phyloP scores from a whole-genome alignment of 2,888 invertebrate genomes.

The Agrochola circellaris region DNA sequence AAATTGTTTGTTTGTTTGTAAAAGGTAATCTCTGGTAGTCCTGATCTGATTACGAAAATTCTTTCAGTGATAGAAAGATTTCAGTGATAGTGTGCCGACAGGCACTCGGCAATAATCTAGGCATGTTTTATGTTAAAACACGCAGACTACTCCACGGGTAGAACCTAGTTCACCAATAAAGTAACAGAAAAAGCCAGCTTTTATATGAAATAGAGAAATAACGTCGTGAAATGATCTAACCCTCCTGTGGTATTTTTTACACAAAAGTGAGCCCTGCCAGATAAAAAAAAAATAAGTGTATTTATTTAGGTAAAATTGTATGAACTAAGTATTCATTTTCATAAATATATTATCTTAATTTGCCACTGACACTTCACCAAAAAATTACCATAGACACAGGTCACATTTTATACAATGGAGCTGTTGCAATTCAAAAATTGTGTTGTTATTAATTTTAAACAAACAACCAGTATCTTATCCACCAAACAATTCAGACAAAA shows the following conservation, averaged over 20 bases:
- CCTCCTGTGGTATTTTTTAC: not conserved
- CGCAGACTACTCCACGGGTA: not conserved
- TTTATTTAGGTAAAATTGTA: not conserved
- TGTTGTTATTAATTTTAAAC: not conserved
- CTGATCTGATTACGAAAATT: not conserved
- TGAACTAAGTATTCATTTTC: not conserved
- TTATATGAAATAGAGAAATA: not conserved
- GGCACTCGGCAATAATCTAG: not conserved
- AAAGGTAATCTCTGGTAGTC: not conserved
- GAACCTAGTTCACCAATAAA: not conserved
- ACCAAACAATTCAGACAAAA: conserved; percentile 21
- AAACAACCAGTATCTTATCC: conserved; percentile 8
- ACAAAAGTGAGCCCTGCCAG: not conserved
- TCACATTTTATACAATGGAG: conserved; percentile 1
- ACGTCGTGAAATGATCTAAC: not conserved
- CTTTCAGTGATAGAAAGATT: not conserved
- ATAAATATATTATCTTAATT: conserved; percentile 26
- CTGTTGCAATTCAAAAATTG: not conserved
- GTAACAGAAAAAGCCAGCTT: not conserved
- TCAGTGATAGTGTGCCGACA: not conserved
- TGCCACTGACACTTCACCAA: conserved; percentile 22
- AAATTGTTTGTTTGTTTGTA: not conserved
- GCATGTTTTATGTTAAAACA: not conserved
- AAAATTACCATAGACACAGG: not conserved
- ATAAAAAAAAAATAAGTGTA: not conserved